Base-by-base conservation (phyloP, 53 echinoderm and acorn worm species). In the Henricia sp. region DNA sequence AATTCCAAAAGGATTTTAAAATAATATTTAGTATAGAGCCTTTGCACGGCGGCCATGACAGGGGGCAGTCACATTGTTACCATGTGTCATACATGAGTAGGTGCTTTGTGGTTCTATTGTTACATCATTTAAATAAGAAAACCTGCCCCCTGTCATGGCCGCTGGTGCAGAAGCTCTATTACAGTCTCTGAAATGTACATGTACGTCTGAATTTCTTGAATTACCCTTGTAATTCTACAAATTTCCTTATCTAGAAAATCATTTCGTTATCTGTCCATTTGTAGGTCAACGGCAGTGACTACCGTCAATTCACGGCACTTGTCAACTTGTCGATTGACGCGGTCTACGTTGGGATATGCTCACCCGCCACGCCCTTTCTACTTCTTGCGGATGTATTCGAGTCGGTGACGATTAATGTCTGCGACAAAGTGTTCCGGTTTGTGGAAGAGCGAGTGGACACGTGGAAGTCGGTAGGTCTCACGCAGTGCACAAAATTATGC, bases 341-440 rank as follows among this genome's bases (percentile, higher is more conserved):
- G 3, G 97, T 88, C 42, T 82, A 92, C 44, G 70, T 90, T 1
- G 90, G 86, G 25, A 70, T 97, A 10, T 93, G 92, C 50, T 91
- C 97, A 8, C 88, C 97, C 12, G 85, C 94, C 17, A 90, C 94
- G 1, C 94, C 97, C 1, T 97, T 97, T 66, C 90, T 97, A 6
- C 70, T 97, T 24, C 82, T 97, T 29, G 76, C 90, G 0, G 97
- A 97, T 52, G 88, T 90, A 20, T 97, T 94, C 62, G 97, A 97
- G 68, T 85, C 94, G 9, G 97, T 97, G 36, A 94, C 97, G 30
- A 94, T 97, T 50, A 89, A 54, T 27, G 83, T 86, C 67, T 95
- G 97, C 77, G 86, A 88, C 40, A 88, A 94, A 52, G 94, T 97
- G 68, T 97, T 97, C 82, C 88, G 86, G 56, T 97, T 97, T 84